A percentile compares a stretch with the other conserved stretches of the same genome.
phyloP scores from a whole-genome alignment of 64 coral and sea anemone species.

The Orbicella faveolata region DNA sequence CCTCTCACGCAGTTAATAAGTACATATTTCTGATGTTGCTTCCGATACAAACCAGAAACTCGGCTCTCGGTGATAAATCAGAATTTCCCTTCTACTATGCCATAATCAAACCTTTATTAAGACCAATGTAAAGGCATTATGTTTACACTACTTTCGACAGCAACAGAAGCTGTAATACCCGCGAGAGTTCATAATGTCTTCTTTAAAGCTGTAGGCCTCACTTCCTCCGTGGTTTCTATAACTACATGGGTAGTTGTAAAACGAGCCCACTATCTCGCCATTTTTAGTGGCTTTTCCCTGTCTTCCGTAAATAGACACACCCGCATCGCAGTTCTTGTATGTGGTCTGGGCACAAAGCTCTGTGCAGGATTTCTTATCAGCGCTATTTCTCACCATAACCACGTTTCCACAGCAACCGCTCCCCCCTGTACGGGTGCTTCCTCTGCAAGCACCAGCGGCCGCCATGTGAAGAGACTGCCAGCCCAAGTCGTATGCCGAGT shows the following conservation, averaged over 20 bases:
- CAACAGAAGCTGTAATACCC: no score
- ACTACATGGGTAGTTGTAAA: conserved; percentile 50
- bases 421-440: conserved; percentile 50
- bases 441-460: conserved; percentile 62
- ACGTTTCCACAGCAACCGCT: conserved; percentile 55
- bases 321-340: conserved; percentile 29
- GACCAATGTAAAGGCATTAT: background rate
- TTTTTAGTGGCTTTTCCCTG: conserved; percentile 38
- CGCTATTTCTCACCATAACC: conserved; percentile 42
- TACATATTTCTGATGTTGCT: no score
- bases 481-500: conserved; percentile 17
- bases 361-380: conserved; percentile 24
- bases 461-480: conserved; percentile 59
- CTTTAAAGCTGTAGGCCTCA: background rate
- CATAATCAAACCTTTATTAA: background rate
- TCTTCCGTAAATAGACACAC: conserved; percentile 38
- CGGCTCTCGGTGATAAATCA: background rate
- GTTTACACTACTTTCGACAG: no score
- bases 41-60: no score
- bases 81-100: background rate
- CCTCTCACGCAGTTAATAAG: no score
- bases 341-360: conserved; percentile 39
- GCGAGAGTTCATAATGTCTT: background rate
- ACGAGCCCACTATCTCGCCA: conserved; percentile 26
- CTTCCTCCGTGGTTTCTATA: conserved; percentile 15